Evolutionary conservation across 2,113 vertebrate genomes (phyloP).

Genomic region (Cebus imitator): DNA sequence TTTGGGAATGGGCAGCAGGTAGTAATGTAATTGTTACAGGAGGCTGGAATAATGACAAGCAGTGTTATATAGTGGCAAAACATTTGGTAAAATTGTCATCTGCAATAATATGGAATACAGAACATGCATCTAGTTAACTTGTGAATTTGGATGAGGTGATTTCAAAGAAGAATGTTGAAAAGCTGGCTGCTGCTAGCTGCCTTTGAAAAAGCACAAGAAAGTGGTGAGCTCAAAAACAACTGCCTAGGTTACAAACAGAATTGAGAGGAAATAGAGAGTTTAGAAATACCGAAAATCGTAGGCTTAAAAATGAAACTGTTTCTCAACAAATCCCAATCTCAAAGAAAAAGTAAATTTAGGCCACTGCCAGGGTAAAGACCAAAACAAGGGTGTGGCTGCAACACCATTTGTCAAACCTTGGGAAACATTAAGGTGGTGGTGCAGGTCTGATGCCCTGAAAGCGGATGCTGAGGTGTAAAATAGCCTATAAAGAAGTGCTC

Average conservation of each 20-base stretch:
- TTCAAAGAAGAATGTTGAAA: background rate
- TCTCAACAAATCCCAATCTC: background rate
- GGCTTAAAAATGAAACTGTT: slow-evolving; percentile 2
- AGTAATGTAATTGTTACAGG: background rate
- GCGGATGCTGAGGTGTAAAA: background rate
- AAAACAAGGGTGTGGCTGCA: background rate
- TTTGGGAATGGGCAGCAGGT: background rate
- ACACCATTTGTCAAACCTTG: background rate
- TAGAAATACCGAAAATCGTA: slow-evolving; percentile 3
- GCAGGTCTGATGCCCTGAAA: background rate
- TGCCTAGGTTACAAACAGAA: background rate
- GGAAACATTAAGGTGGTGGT: background rate
- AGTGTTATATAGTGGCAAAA: background rate
- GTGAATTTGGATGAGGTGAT: background rate
- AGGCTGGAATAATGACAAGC: background rate
- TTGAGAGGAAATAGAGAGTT: background rate
- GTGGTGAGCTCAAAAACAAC: background rate
- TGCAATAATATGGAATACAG: background rate
- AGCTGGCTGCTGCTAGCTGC: background rate
- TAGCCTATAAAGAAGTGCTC: background rate
- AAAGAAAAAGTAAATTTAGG: background rate
- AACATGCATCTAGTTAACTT: background rate
- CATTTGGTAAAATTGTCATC: background rate
- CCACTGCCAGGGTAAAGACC: background rate
- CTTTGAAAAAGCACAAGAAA: background rate